Evolutionary conservation across 2,888 invertebrate genomes (phyloP), one percentile per base, ranked within the genome.

Genomic region (Xiphydria camelus): DNA sequence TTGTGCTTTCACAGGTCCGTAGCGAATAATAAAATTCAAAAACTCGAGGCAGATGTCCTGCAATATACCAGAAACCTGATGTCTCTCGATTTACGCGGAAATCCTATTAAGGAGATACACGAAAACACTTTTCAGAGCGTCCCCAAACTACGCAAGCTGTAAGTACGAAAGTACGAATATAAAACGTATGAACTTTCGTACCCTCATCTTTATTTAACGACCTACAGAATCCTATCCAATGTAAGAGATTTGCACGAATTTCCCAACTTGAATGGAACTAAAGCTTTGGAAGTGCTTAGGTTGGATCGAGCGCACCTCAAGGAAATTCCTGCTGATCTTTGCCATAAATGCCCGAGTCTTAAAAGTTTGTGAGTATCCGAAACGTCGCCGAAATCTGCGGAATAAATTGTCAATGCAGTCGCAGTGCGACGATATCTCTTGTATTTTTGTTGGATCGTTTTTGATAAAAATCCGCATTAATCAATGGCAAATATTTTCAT

Each of bases 161-260:
- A 80, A 85, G 89, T 85, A 71, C 66, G 4, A 7, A 1, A 25
- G 26, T 25, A n/a, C 6, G 6, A n/a, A 25, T 10, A 12, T 5
- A 10, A 26, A 26, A 26, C 4, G 4, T 26, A 6, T 12, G 5
- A 10, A n/a, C n/a, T n/a, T n/a, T n/a, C n/a, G n/a, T n/a, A n/a
- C n/a, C n/a, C n/a, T n/a, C n/a, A n/a, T n/a, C n/a, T n/a, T n/a
- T n/a, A n/a, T n/a, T n/a, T n/a, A n/a, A n/a, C n/a, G n/a, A n/a
- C n/a, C n/a, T 68, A 44, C 78, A 96, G 95, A 60, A 87, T 90
- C 59, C 75, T 96, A 55, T 94, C 94, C 32, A 93, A 94, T 77
- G 88, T 90, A 47, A 83, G 88, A 53, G 87, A 87, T 55, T 80
- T 94, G 70, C 83, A 83, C 49, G 79, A 80, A 57, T 90, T 96